Percentiles rank a stretch among this genome's conserved stretches.
These are phyloP conservation scores for Gadopsis marmoratus DNA, from an alignment of 2,797 vertebrate species.

Conservation along the genomic window DNA sequence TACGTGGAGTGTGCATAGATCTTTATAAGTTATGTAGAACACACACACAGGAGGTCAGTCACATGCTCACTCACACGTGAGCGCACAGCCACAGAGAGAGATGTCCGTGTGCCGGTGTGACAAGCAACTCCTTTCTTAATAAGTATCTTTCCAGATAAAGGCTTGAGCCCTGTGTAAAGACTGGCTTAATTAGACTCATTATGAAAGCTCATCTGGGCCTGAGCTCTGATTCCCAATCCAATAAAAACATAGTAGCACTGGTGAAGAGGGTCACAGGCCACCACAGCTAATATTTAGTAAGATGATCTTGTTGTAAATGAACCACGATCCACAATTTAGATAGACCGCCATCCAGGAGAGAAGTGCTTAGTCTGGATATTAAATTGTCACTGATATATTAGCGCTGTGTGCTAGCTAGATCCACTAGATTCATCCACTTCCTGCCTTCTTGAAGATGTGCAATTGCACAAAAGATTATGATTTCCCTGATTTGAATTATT, in stretches of 20 bases:
- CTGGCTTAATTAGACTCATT: constrained; percentile 62
- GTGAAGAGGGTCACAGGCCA: constrained; percentile 17
- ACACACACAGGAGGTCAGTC: constrained; percentile 3
- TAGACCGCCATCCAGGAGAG: constrained; percentile 9
- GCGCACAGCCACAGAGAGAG: constrained; percentile 26
- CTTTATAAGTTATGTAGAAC: constrained; percentile 21
- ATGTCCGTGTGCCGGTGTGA: constrained; percentile 66
- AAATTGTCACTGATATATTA: constrained; percentile 15
- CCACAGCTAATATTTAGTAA: constrained; percentile 51
- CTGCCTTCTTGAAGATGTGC: constrained; percentile 17
- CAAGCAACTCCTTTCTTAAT: constrained; percentile 78
- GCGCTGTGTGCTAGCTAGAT: neutral
- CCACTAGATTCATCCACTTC: constrained; percentile 36
- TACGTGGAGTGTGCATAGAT: neutral
- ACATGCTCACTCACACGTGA: constrained; percentile 16
- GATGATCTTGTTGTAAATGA: constrained; percentile 37
- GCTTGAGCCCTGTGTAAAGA: constrained; percentile 57
- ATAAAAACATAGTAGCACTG: constrained; percentile 7
- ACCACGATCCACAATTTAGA: constrained; percentile 33
- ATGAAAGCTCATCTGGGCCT: constrained; percentile 36
- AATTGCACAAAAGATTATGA: constrained; percentile 45
- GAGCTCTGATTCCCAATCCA: constrained; percentile 38
- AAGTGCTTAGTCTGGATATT: constrained; percentile 26
- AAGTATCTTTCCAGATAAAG: constrained; percentile 70
- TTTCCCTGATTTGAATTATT: constrained; percentile 57